Evolutionary conservation across 2,888 invertebrate genomes (phyloP), one percentile per base, ranked within the genome.

Genomic region (Alentia gelatinosa): DNA sequence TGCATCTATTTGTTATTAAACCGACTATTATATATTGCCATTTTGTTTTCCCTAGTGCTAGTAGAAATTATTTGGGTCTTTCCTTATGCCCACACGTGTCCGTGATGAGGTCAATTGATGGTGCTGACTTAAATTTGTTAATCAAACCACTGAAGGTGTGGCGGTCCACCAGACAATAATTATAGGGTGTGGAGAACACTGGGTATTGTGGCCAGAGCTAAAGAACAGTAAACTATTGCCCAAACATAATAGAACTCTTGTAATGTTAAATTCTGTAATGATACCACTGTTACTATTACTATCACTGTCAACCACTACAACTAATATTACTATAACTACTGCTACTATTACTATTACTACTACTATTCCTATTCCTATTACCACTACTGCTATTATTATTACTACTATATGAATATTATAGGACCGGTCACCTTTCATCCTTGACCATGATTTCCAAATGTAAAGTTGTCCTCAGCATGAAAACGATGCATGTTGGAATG

Each of bases 171-270:
- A 47, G 12, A 19, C 40, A 26, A 42, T 86, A n/a, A 47, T 30
- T 42, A 37, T 86, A 86, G 86, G 1, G 86, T 86, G 86, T 86
- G 86, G 86, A 86, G 86, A 86, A 86, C 86, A 86, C 86, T 86
- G 86, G 86, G 86, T 86, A 86, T 86, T 86, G 86, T 42, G 86
- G 50, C 86, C 86, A 86, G 50, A 86, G 50, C 42, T 47, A 86
- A 26, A 68, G 68, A 68, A 68, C 30, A 68, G 68, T n/a, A 68
- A 68, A 68, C 68, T 68, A n/a, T 68, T 30, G 68, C 68, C 68
- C 33, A 12, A 26, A 68, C 68, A 30, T 30, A 30, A 26, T 9
- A 30, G 1, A 68, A 68, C 68, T 68, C 26, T 33, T 26, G 30
- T 26, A 30, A 68, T 68, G 30, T 26, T 68, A 68, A 30, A 68